A percentile compares a stretch with the other conserved stretches of the same genome.
Conservation (phyloP, 2,797 vertebrate genomes). For the Geotrypetes seraphini region DNA sequence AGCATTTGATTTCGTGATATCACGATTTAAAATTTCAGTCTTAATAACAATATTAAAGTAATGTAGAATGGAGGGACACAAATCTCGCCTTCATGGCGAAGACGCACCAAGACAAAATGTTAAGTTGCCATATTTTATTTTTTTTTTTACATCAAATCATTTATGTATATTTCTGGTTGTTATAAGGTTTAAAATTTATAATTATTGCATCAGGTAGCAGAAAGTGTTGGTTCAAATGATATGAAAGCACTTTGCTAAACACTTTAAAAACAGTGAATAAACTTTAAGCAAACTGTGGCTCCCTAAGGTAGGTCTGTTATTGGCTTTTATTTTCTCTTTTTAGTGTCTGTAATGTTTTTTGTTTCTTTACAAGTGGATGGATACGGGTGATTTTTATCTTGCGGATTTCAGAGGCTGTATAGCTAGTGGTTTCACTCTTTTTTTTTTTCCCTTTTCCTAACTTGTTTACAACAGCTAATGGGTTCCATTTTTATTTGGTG, state of each 20-base stretch:
- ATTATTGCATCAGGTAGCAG: slow-evolving; percentile 30
- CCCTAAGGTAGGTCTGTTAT: background rate
- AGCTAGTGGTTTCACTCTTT: too few species aligned
- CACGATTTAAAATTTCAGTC: slow-evolving; percentile 7
- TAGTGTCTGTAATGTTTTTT: too few species aligned
- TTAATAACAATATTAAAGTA: background rate
- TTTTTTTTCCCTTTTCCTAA: too few species aligned
- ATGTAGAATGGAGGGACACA: background rate
- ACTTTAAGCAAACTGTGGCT: slow-evolving; percentile 11
- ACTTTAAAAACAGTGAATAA: slow-evolving; percentile 41
- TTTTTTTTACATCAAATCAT: slow-evolving; percentile 9
- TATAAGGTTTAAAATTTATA: slow-evolving; percentile 43
- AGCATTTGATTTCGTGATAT: slow-evolving; percentile 4
- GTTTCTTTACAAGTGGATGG: too few species aligned
- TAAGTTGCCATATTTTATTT: background rate
- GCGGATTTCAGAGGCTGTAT: too few species aligned
- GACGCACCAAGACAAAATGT: background rate
- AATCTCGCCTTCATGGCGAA: background rate
- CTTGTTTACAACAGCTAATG: too few species aligned
- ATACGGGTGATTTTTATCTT: too few species aligned
- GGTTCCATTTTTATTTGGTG: too few species aligned
- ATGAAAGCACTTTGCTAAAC: slow-evolving; percentile 38
- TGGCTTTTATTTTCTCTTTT: too few species aligned
- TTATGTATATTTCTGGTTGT: slow-evolving; percentile 42
- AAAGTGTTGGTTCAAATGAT: slow-evolving; percentile 6